phyloP scores from a whole-genome alignment of 2,113 vertebrate genomes.

The Calidris pugnax region DNA sequence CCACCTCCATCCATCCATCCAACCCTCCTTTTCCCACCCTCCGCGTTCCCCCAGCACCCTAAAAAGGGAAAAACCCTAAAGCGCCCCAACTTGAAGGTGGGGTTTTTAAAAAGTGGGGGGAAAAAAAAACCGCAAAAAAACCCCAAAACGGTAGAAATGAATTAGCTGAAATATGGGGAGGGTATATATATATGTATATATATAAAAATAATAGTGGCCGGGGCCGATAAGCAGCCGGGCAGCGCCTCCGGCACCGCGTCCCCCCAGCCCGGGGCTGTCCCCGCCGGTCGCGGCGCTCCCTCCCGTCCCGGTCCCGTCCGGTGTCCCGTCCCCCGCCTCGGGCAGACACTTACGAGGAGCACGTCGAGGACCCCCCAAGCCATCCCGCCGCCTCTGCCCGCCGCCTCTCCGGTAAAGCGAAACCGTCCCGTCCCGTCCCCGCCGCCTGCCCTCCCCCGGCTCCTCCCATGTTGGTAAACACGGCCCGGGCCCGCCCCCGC shows the following conservation, averaged over 20 bases:
- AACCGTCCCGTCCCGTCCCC: background rate
- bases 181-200: too few species aligned
- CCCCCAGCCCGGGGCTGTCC: too few species aligned
- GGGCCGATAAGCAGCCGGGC: too few species aligned
- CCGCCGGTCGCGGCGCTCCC: too few species aligned
- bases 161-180: background rate
- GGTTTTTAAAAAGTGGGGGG: background rate
- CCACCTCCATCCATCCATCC: background rate
- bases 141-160: background rate
- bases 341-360: conserved; percentile 1
- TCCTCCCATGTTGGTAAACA: background rate
- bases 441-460: background rate
- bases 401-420: background rate
- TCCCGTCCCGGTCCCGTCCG: too few species aligned
- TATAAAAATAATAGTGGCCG: too few species aligned
- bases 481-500: background rate
- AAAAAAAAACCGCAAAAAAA: too few species aligned
- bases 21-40: background rate
- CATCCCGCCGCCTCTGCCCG: background rate
- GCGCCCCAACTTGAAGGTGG: background rate
- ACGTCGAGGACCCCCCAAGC: background rate
- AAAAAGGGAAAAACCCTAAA: too few species aligned
- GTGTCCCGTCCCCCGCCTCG: background rate
- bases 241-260: too few species aligned
- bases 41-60: background rate